Percentiles rank a stretch among this genome's conserved stretches.
These are phyloP conservation scores for Pseudomyrmex gracilis DNA, from an alignment of 1,140 invertebrate genomes.

Conservation along the genomic window DNA sequence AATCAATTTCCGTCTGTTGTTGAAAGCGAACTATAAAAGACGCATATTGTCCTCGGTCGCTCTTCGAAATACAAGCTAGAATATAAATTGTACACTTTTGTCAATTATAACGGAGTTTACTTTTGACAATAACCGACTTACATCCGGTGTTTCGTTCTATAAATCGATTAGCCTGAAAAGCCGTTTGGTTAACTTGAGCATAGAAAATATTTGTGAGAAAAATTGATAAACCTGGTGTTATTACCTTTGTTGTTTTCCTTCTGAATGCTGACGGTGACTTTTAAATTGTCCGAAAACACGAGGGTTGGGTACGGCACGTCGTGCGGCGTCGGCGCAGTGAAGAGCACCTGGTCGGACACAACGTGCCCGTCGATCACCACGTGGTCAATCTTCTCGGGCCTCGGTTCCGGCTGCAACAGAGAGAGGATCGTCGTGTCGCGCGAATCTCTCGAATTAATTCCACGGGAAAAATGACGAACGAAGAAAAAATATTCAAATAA, in stretches of 20 bases:
- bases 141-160: no score
- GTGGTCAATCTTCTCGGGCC: constrained; percentile 90
- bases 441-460: neutral
- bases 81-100: no score
- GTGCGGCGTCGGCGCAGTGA: constrained; percentile 92
- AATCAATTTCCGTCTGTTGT: constrained; percentile 41
- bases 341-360: constrained; percentile 94
- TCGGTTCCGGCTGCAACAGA: constrained; percentile 86
- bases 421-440: constrained; percentile 20
- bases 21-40: no score
- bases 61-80: no score
- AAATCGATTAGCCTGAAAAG: no score
- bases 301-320: constrained; percentile 91
- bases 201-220: no score
- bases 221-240: no score
- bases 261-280: constrained; percentile 92
- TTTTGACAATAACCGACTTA: no score
- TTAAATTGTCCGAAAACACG: constrained; percentile 92
- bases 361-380: constrained; percentile 96
- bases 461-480: neutral
- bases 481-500: neutral
- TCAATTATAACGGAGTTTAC: no score
- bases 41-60: no score
- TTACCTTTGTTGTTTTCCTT: constrained; percentile 86
- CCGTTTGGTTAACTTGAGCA: no score